A percentile compares a stretch with the other conserved stretches of the same genome.
Evolutionary conservation across 2,888 invertebrate genomes (phyloP).

Genomic region (Erynnis tages): DNA sequence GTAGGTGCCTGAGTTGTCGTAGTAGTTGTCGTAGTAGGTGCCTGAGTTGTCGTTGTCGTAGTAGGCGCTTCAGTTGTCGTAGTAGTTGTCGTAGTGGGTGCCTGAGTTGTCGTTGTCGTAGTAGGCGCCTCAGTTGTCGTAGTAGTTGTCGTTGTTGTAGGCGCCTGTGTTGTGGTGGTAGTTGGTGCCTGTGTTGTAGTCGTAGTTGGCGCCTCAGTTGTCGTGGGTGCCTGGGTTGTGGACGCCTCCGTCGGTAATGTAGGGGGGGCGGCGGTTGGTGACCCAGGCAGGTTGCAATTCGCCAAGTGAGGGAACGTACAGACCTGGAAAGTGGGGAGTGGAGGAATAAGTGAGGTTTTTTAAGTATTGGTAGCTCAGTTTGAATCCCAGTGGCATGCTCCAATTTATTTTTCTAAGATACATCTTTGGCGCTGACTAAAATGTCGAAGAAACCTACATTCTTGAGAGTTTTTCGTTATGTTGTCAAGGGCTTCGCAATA

Average conservation of each 20-base stretch:
- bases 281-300: conserved; percentile 44
- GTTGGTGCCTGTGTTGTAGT: conserved; percentile 1
- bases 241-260: conserved; percentile 11
- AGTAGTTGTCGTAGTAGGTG: neutral
- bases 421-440: too few relatives aligned
- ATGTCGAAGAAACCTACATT: too few relatives aligned
- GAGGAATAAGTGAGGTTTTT: too few relatives aligned
- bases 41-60: conserved; percentile 3
- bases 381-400: too few relatives aligned
- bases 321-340: conserved; percentile 38
- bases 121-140: conserved; percentile 27
- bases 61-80: conserved; percentile 6
- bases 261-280: too few relatives aligned
- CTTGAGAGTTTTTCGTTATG: too few relatives aligned
- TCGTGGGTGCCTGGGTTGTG: neutral
- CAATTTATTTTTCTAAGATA: too few relatives aligned
- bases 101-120: conserved; percentile 11
- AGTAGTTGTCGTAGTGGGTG: conserved; percentile 21
- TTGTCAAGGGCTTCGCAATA: too few relatives aligned
- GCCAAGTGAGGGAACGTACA: conserved; percentile 44
- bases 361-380: too few relatives aligned
- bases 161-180: conserved; percentile 28
- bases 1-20: neutral
- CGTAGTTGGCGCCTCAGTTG: neutral
- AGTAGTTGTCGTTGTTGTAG: conserved; percentile 21